Base-by-base conservation (phyloP, 2,888 invertebrate genomes). In the Chrysina gloriosa region DNA sequence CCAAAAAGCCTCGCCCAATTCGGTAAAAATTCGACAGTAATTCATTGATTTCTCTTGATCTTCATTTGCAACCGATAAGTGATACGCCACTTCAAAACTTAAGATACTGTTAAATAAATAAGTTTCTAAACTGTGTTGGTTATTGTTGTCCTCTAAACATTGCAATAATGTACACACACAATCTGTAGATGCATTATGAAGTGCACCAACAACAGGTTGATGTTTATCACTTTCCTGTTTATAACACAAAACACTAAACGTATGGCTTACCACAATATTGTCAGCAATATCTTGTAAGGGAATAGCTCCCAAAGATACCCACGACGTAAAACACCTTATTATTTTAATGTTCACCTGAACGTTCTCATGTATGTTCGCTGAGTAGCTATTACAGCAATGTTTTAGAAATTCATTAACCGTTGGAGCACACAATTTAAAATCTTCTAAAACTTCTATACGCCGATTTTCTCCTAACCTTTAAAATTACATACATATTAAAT, bases 11-110 rank as follows among this genome's bases (percentile, higher is more conserved):
- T 98, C 98, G 0, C 92, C 96, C 70, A 97, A 82, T 82, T 97
- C 97, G 1, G 98, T 97, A 80, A 98, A 99, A 74, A 98, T 90
- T 72, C 97, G 89, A 73, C 96, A 96, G 83, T 95, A 97, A 82
- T 97, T 97, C 70, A 94, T 89, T 1, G 95, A 93, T 87, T 95
- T 97, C 84, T 96, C 96, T 72, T 93, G 91, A 78, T 98, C 97
- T 83, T 98, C 98, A 70, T 93, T 91, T 1, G 95, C 95, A 1
- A 97, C 96, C 1, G 96, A 93, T 80, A 94, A 84, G 77, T 96
- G 95, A 81, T 97, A 98, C 9, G 94, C 90, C 71, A 92, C 90
- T 76, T 95, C 94, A 69, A 98, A 85, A 29, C 89, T 86, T 71
- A 92, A 85, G 42, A 97, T 90, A 72, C 92, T 93, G 72, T 91